Percentiles rank a stretch among this genome's conserved stretches.
These are phyloP conservation scores for Seriola aureovittata DNA, from an alignment of 2,113 vertebrate species.

Conservation along the genomic window DNA sequence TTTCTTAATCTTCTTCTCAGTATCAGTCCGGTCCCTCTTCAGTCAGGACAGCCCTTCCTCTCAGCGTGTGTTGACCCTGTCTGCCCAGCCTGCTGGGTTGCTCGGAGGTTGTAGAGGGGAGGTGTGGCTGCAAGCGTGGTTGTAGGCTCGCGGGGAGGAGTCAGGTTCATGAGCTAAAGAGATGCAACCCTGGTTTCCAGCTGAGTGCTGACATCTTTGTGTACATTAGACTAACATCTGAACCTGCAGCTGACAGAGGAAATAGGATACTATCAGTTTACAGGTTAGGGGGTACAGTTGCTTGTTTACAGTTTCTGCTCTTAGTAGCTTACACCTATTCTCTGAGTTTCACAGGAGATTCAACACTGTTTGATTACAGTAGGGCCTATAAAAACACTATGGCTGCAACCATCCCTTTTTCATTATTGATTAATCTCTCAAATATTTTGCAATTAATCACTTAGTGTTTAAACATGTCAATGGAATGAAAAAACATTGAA, in stretches of 20 bases:
- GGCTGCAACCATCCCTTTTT: neutral
- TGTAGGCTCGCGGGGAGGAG: slow-evolving; percentile 57
- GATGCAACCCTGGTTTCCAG: slow-evolving; percentile 38
- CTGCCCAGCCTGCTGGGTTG: slow-evolving; percentile 30
- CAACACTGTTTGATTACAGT: neutral
- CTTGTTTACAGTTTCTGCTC: slow-evolving; percentile 19
- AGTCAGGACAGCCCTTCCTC: slow-evolving; percentile 23
- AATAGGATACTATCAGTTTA: slow-evolving; percentile 26
- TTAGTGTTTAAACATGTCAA: no score
- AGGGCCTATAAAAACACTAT: neutral
- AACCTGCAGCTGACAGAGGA: neutral
- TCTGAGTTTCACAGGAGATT: neutral
- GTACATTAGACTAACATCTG: slow-evolving; percentile 43
- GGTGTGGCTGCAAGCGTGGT: slow-evolving; percentile 51
- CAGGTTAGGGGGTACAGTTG: slow-evolving; percentile 2
- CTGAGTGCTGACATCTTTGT: slow-evolving; percentile 45
- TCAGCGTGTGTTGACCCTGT: neutral
- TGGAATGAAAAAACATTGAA: no score
- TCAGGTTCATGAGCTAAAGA: slow-evolving; percentile 39
- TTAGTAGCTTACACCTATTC: neutral
- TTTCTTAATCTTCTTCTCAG: slow-evolving; percentile 21
- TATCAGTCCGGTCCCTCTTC: slow-evolving; percentile 20
- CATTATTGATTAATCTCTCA: neutral
- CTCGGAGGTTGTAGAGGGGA: slow-evolving; percentile 46
- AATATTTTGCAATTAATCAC: neutral